A percentile compares a stretch with the other conserved stretches of the same genome.
Conservation (phyloP, 2,797 vertebrate genomes). For the Nothura maculosa region DNA sequence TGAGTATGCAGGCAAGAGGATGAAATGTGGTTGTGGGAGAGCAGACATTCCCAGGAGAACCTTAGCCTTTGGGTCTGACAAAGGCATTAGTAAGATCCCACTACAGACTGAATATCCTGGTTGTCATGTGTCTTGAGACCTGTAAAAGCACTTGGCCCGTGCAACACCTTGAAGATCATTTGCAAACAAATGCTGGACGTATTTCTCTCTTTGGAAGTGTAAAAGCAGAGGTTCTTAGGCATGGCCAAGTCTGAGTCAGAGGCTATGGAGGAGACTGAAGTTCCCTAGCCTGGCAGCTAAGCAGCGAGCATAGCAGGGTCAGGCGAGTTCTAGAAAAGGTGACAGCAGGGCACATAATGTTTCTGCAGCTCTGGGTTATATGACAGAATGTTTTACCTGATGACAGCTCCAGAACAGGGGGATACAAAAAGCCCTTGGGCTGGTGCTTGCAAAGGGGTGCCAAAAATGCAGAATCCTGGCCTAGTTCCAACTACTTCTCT, state of each 20-base stretch:
- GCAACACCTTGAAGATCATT: neutral
- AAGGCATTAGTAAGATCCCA: neutral
- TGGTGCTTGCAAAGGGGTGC: neutral
- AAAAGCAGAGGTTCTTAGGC: conserved; percentile 19
- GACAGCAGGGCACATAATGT: conserved; percentile 1
- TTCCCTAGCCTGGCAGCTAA: neutral
- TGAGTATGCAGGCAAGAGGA: neutral
- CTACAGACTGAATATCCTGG: neutral
- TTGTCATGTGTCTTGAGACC: neutral
- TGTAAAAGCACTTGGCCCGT: accelerated
- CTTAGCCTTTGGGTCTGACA: neutral
- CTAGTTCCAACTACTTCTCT: neutral
- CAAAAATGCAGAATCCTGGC: neutral
- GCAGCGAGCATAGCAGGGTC: conserved; percentile 43
- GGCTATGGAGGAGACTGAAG: neutral
- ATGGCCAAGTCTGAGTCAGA: neutral
- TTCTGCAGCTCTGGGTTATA: conserved; percentile 29
- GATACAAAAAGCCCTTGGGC: neutral
- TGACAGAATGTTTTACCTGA: neutral
- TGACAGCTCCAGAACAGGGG: neutral
- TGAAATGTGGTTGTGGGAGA: neutral
- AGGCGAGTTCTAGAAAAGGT: neutral
- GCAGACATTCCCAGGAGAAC: neutral
- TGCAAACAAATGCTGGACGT: conserved; percentile 22
- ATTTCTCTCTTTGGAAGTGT: conserved; percentile 13